Base-by-base conservation (phyloP, 2,888 invertebrate species). In the Xanthia icteritia region DNA sequence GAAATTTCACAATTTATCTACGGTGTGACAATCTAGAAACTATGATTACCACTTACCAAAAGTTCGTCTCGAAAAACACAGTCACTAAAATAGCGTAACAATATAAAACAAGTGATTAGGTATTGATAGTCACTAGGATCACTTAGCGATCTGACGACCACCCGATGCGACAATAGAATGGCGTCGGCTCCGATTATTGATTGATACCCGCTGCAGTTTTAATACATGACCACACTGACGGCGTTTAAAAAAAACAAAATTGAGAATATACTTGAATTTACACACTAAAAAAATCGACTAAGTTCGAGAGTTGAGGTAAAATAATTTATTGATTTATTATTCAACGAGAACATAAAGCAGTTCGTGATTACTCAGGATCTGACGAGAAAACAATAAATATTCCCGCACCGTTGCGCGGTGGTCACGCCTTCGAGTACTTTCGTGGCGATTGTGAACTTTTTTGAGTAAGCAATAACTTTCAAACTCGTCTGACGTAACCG, bases 131-230 rank as follows among this genome's bases (percentile, higher is more conserved):
- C 5, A 31, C 15, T 23, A 51, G 9, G 15, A 51, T 31, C 23
- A 23, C 5, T 67, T 15, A 23, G 48, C 5, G 23, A 15, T 31
- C 31, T 31, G 31, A 48, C 5, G 8, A 31, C 66, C 1, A 48
- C 13, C 23, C 13, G 31, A 67, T 67, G 31, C 23, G 23, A 5
- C 15, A 8, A 5, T 15, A 31, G 31, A 48, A 67, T 67, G 67
- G 31, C 48, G 48, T 2, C 9, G 48, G 48, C 23, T 2, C 9
- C 15, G 23, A 23, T 48, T 31, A 51, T 51, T 15, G 67, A 67
- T 51, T 51, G 15, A 51, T 31, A 8, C 15, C 66, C 23, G 15
- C 9, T 67, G 67, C 67, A 67, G 48, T 67, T 67, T 67, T 67
- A 48, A 23, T 8, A 31, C 23, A 51, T 48, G 48, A 66, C 23